phyloP scores from a whole-genome alignment of 2,797 vertebrate genomes.

The Tiaroga cobitis region DNA sequence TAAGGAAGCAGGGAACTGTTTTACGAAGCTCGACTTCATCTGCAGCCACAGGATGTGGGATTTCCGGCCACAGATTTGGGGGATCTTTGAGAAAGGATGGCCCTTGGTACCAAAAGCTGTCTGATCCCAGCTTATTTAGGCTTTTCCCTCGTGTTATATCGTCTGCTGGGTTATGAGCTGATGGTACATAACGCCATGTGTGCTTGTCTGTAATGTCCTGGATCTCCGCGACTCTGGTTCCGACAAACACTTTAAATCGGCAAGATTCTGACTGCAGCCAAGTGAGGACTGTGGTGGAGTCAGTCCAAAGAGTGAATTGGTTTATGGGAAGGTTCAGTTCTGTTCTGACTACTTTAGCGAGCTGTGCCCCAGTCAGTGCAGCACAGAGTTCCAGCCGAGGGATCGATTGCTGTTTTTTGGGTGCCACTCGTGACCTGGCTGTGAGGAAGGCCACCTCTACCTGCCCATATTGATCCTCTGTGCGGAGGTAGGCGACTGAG shows the following conservation, averaged over 20 bases:
- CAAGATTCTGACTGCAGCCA: constrained; percentile 9
- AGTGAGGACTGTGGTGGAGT: background rate
- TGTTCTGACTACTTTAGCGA: background rate
- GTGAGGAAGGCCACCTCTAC: constrained; percentile 1
- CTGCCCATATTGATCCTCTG: background rate
- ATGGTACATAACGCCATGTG: background rate
- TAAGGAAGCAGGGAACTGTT: background rate
- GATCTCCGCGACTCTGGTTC: background rate
- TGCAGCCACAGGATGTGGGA: background rate
- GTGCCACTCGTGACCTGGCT: background rate
- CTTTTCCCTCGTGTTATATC: background rate
- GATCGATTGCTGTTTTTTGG: background rate
- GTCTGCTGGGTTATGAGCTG: background rate
- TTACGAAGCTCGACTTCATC: background rate
- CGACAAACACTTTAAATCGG: background rate
- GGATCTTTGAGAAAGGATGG: background rate
- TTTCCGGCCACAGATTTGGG: background rate
- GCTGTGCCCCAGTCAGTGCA: background rate
- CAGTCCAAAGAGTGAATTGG: background rate
- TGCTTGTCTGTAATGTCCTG: background rate
- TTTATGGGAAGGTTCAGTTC: background rate
- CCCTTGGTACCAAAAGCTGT: background rate
- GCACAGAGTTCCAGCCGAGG: background rate
- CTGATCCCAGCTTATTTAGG: background rate
- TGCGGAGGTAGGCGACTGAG: background rate